phyloP scores from a whole-genome alignment of 2,888 invertebrate genomes.

The Lithodes maja region DNA sequence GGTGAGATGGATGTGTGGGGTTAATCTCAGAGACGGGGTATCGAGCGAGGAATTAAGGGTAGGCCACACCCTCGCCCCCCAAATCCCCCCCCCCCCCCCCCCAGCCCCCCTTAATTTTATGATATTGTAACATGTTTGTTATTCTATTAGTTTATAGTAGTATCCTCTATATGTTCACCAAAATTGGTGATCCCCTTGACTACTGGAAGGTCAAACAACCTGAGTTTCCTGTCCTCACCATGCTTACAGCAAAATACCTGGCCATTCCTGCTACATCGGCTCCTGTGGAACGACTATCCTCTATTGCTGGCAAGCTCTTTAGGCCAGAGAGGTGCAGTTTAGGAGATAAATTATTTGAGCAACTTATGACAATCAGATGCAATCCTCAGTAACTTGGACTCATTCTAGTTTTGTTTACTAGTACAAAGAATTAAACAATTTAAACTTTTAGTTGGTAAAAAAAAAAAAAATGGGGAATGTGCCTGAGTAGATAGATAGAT shows the following conservation, averaged over 20 bases:
- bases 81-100: too few species aligned
- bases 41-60: too few species aligned
- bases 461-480: too few species aligned
- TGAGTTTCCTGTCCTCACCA: not conserved
- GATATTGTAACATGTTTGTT: too few species aligned
- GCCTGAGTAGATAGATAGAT: too few species aligned
- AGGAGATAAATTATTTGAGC: not conserved
- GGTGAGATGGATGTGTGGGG: too few species aligned
- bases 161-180: too few species aligned
- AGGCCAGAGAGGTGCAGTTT: not conserved
- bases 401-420: not conserved
- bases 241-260: constrained; percentile 17
- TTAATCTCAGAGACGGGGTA: too few species aligned
- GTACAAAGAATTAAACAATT: not conserved
- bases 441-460: not conserved
- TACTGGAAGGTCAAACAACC: not conserved
- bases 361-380: not conserved
- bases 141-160: too few species aligned
- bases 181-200: not conserved
- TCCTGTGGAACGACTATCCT: constrained; percentile 29
- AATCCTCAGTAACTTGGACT: not conserved
- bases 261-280: constrained; percentile 18
- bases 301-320: constrained; percentile 25
- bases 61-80: too few species aligned
- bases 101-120: too few species aligned